Conservation (phyloP, 2,888 invertebrate genomes). For the Pseudococcus viburni region DNA sequence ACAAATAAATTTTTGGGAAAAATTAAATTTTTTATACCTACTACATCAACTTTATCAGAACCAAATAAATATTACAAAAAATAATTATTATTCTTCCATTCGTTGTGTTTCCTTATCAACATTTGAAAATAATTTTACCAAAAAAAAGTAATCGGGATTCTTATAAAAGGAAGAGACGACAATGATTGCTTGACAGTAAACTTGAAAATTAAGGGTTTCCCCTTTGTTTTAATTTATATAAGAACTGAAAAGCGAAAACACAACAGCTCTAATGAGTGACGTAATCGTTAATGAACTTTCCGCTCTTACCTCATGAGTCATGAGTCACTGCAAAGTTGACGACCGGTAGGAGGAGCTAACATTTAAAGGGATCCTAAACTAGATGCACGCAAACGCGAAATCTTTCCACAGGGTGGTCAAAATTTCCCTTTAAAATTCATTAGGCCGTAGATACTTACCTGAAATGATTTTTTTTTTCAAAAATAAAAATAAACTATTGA, state of each 20-base stretch:
- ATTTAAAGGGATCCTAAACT: constrained; percentile 13
- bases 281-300: constrained; percentile 54
- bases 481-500: too few species aligned
- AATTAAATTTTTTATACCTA: too few species aligned
- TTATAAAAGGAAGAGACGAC: neutral
- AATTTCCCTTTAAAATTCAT: neutral
- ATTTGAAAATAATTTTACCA: too few species aligned
- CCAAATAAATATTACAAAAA: too few species aligned
- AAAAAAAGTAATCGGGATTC: neutral
- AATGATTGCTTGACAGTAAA: constrained; percentile 27
- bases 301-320: constrained; percentile 35
- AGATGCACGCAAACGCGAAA: constrained; percentile 41
- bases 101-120: too few species aligned
- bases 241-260: constrained; percentile 45
- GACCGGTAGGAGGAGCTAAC: constrained; percentile 24
- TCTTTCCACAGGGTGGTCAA: constrained; percentile 42
- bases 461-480: too few species aligned
- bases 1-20: too few species aligned
- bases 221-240: neutral
- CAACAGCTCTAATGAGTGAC: constrained; percentile 54
- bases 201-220: constrained; percentile 16
- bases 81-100: too few species aligned
- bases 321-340: constrained; percentile 20
- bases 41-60: too few species aligned
- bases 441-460: too few species aligned